Conservation (phyloP, 2,888 invertebrate genomes). For the Hirtodrosophila duncani region DNA sequence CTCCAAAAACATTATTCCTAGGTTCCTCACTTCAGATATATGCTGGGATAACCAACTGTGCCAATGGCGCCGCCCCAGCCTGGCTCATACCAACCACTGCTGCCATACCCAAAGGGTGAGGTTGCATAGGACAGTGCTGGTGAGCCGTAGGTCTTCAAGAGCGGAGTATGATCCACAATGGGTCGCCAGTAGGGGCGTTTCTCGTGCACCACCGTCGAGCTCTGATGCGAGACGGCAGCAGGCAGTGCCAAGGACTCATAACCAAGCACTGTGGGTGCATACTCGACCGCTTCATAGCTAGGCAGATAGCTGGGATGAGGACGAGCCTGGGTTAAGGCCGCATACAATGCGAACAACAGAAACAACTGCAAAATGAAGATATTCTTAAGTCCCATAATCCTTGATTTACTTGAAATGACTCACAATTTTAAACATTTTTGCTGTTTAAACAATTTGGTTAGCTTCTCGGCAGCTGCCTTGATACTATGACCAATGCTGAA, state of each 20-base stretch:
- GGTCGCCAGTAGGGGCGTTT: conserved; percentile 75
- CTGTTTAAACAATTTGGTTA: conserved; percentile 16
- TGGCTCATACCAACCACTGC: conserved; percentile 49
- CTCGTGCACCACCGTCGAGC: conserved; percentile 76
- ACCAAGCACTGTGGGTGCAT: conserved; percentile 71
- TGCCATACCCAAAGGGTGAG: conserved; percentile 42
- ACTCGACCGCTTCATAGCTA: conserved; percentile 60
- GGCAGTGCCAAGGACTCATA: conserved; percentile 66
- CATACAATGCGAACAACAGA: conserved; percentile 20
- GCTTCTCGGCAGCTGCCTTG: conserved; percentile 17
- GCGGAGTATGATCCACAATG: conserved; percentile 62
- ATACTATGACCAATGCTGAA: conserved; percentile 48
- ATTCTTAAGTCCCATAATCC: neutral
- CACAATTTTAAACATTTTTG: conserved; percentile 72
- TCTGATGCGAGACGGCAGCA: conserved; percentile 75
- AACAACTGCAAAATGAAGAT: conserved; percentile 26
- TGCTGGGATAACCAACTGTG: conserved; percentile 47
- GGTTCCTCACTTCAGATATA: conserved; percentile 45
- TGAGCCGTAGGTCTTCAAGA: conserved; percentile 51
- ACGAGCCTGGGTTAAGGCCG: conserved; percentile 42
- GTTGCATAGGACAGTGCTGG: conserved; percentile 39
- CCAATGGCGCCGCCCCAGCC: conserved; percentile 40
- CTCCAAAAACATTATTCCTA: too few species aligned
- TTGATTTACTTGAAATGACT: conserved; percentile 33
- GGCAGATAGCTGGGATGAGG: conserved; percentile 69